Base-by-base conservation (phyloP, 2,797 vertebrate genomes). In the Pitangus sulphuratus region DNA sequence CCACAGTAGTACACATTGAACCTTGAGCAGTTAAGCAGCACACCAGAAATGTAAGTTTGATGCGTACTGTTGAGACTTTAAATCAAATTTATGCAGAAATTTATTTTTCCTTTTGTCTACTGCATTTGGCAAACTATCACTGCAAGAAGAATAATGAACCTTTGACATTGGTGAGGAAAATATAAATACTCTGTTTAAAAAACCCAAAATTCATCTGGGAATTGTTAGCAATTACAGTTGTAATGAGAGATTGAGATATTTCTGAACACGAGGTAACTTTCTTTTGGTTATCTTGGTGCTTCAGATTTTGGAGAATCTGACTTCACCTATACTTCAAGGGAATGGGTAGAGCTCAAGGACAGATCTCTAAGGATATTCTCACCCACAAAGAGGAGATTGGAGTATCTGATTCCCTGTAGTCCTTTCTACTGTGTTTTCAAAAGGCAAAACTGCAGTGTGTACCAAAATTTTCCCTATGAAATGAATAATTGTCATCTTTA, bases 21-120 rank as follows among this genome's bases (percentile, higher is more conserved):
- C 19, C 33, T 66, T 65, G 57, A 53, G 9, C 39, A 88, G n/a
- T 66, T 87, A 69, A 90, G 42, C 37, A 22, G 33, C 56, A 17
- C 48, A 39, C 13, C 33, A 53, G 71, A 57, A 97, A 91, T 3
- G 95, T 96, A 95, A 95, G 96, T 87, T 53, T 84, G n/a, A 21
- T 61, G 13, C 1, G 1, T 37, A 7, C 9, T 66, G 28, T 35
- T 78, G 42, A 31, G 11, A 82, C 8, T 58, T 83, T 70, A 28
- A 28, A 50, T 35, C 5, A 57, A 56, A 60, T 45, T 47, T 84
- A 30, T 85, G 11, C 8, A 26, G 15, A 25, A 85, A 62, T 28
- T 25, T 1, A 4, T 9, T 48, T 25, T 68, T 58, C 15, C n/a
- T 40, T 50, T 50, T 25, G 10, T 60, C 24, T 75, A 4, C 14